Evolutionary conservation across 2,888 invertebrate species (phyloP), one percentile per base, ranked within the genome.

Genomic region (Bursaphelenchus okinawaensis): DNA sequence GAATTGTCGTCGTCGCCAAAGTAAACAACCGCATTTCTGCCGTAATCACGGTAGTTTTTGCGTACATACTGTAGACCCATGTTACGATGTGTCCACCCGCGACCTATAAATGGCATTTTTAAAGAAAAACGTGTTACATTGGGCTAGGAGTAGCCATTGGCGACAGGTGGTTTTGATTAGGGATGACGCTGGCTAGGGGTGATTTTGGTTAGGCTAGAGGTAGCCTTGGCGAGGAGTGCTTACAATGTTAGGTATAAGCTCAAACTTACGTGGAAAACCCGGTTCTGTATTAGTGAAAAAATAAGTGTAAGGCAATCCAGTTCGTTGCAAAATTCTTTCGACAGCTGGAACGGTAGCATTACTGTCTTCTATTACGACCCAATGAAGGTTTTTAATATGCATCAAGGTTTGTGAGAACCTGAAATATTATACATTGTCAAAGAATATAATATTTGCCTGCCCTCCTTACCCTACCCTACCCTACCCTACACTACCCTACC

Each of bases 1-100:
- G 93, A 90, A 83, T 96, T 96, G 82, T 95, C 95, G 83, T 96
- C 95, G 82, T 96, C 95, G 86, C 93, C 93, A 84, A 96, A 95
- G 84, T 90, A 96, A 0, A 95, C 89, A 50, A 93, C 88, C 8
- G 67, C 75, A 55, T 73, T 66, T 23, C 54, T 22, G 16, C 26
- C 22, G 55, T 64, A 70, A 27, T 65, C 52, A n/a, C 22, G 9
- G 56, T 73, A 75, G 55, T 77, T 68, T 52, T 71, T 73, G 4
- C 75, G 62, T 19, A 76, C 55, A 60, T 71, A 78, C 52, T 72
- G 64, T 23, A 78, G 64, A 0, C 70, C 77, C 24, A 75, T 65
- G 62, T 77, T 76, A 16, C 77, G 65, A 51, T 77, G 77, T 22
- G 75, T 74, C 77, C 76, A 76, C 3, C 76, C 76, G 9, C 75